Percentiles rank a stretch among this genome's conserved stretches.
Conservation (phyloP, 2,113 vertebrate species). For the Holacanthus passer region DNA sequence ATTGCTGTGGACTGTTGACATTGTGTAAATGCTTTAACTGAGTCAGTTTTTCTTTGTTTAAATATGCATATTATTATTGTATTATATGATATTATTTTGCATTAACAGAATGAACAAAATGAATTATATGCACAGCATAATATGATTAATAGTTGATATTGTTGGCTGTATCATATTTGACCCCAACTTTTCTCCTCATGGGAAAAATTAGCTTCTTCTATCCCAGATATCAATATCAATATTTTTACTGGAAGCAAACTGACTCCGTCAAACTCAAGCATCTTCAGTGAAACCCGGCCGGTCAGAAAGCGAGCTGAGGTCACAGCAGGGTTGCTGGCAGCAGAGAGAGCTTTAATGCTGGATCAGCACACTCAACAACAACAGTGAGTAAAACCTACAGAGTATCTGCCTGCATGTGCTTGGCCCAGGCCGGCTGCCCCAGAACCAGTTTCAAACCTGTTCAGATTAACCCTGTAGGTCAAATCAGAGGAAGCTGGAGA, state of each 20-base stretch:
- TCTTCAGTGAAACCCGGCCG: background rate
- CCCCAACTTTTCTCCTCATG: too few relatives aligned
- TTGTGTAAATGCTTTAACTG: background rate
- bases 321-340: background rate
- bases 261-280: background rate
- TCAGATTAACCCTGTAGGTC: conserved; percentile 72
- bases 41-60: background rate
- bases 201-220: too few relatives aligned
- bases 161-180: too few relatives aligned
- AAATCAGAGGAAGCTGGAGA: conserved; percentile 54
- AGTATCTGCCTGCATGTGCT: conserved; percentile 36
- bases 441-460: conserved; percentile 77
- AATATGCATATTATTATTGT: background rate
- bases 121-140: too few relatives aligned
- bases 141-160: too few relatives aligned
- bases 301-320: background rate
- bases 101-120: background rate
- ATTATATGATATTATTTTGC: too few relatives aligned
- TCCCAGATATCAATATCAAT: too few relatives aligned
- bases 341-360: conserved; percentile 24
- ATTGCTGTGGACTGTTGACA: background rate
- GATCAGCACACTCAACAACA: conserved; percentile 25
- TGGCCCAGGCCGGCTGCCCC: conserved; percentile 1
- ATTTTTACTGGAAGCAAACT: background rate
- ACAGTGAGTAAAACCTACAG: conserved; percentile 23